phyloP scores from a whole-genome alignment of 2,888 invertebrate genomes.

The Stenodema calcarata region DNA sequence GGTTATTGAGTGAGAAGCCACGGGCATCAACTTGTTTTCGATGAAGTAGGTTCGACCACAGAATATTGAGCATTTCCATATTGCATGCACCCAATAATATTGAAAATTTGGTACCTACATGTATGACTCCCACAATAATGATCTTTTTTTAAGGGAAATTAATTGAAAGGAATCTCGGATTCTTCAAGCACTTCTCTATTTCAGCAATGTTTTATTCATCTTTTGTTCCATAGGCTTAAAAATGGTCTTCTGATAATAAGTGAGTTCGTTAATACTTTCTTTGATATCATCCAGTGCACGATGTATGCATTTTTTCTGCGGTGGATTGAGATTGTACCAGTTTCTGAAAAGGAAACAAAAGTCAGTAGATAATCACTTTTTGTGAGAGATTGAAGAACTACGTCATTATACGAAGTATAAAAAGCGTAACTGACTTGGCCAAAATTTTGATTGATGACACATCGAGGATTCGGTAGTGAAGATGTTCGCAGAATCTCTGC shows the following conservation, averaged over 20 bases:
- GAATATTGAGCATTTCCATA: too few species aligned
- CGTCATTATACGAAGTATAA: neutral
- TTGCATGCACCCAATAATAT: too few species aligned
- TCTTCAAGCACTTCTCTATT: neutral
- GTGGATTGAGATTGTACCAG: conserved; percentile 19
- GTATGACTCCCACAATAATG: too few species aligned
- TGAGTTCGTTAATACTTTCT: conserved; percentile 84
- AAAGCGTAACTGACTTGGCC: conserved; percentile 60
- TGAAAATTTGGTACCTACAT: too few species aligned
- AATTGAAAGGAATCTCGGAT: too few species aligned
- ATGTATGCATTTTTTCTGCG: conserved; percentile 70
- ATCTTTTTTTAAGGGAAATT: too few species aligned
- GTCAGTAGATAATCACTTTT: neutral
- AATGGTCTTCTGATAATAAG: conserved; percentile 75
- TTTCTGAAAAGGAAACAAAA: neutral
- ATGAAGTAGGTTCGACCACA: too few species aligned
- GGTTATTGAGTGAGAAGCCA: too few species aligned
- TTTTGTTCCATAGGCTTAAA: conserved; percentile 62
- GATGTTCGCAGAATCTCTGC: conserved; percentile 76
- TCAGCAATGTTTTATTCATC: neutral
- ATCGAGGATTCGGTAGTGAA: conserved; percentile 93
- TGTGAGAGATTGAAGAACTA: neutral
- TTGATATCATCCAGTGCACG: conserved; percentile 82
- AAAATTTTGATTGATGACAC: conserved; percentile 90
- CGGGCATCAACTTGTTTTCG: too few species aligned